Base-by-base conservation (phyloP, 2,888 invertebrate genomes). In the Apamea epomidion region DNA sequence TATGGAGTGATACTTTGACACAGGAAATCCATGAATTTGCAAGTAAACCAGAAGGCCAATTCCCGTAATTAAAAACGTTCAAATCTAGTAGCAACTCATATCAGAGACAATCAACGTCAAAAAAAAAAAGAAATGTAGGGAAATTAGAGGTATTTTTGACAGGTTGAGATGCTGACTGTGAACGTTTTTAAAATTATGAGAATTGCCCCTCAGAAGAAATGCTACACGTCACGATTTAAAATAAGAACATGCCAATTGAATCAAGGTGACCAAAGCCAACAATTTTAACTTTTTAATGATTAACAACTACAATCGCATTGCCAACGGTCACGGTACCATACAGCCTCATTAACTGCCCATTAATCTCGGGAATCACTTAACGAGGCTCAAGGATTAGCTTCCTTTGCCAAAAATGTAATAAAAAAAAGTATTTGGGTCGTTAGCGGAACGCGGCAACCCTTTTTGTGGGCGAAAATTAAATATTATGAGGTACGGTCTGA, bases 301-400 rank as follows among this genome's bases (percentile, higher is more conserved):
- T 84, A 83, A 88, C 83, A 83, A 82, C 75, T 86, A 64, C 78
- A 86, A 87, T 90, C 84, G 82, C 83, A 86, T 86, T 81, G 77
- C 76, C 82, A 85, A 76, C 71, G 78, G 82, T 88, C 88, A 89
- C 87, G 89, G 88, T 89, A 86, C 83, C 82, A 82, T 79, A 84
- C 85, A 87, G 89, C 74, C 93, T 94, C 94, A 95, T 95, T 94
- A 94, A 92, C 90, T 81, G 81, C 69, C 91, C 94, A 95, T 95
- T 94, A 94, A 95, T 95, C 93, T 93, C 88, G 80, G 82, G 90
- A 94, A 95, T 95, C 94, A 95, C 94, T 95, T 94, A 95, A 94
- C 95, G 93, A 94, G 92, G 90, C 91, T 84, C 85, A 83, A 83
- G 90, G 94, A 93, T 94, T 94, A 94, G 91, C 91, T 91, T 91